Evolutionary conservation across 30 jellyfish, hydroid and myxozoan species (phyloP), one percentile per base, ranked within the genome.

Genomic region (Pseudorhiza aurosa): DNA sequence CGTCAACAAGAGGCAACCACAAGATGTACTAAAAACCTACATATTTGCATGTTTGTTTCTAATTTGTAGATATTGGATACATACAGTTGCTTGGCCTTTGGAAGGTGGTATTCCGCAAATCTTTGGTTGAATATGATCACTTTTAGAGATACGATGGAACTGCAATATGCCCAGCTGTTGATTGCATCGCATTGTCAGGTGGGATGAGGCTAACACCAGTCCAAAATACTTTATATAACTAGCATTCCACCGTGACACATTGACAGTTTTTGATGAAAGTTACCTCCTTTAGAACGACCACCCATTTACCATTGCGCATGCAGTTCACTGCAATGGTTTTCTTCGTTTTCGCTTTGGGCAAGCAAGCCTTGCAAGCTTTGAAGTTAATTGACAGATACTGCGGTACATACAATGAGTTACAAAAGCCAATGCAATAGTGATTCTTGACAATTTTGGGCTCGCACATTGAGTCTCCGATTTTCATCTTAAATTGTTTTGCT

Each of bases 301-400:
- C 72, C 19, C 31, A 27, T 82, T 46, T 69, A 5, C 95, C 95
- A 39, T 70, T 40, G 47, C 50, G 58, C 11, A 65, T 15, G 75
- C 96, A 87, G 42, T 76, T 62, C 11, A 87, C 44, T 29, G 75
- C 60, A 21, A 87, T 69, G 32, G 51, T 63, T 42, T 46, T 77
- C 81, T 58, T 56, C 15, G 46, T 56, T 40, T 24, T 30, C 35
- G 28, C 84, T 0, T 47, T 42, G 14, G 96, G 96, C 47, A 87
- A 24, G 77, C 96, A 87, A 7, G 96, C 96, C 43, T 59, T 87
- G 81, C 96, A 87, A 45, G 46, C 53, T 60, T 72, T 87, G 60
- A 76, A 58, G 72, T 77, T 43, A 18, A 69, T 45, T 18, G 22
- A 64, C 14, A 73, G 75, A 44, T 83, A 58, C 70, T 87, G 93